Evolutionary conservation across 2,797 vertebrate species (phyloP), one percentile per base, ranked within the genome.

Genomic region (Onychomys leucogaster): DNA sequence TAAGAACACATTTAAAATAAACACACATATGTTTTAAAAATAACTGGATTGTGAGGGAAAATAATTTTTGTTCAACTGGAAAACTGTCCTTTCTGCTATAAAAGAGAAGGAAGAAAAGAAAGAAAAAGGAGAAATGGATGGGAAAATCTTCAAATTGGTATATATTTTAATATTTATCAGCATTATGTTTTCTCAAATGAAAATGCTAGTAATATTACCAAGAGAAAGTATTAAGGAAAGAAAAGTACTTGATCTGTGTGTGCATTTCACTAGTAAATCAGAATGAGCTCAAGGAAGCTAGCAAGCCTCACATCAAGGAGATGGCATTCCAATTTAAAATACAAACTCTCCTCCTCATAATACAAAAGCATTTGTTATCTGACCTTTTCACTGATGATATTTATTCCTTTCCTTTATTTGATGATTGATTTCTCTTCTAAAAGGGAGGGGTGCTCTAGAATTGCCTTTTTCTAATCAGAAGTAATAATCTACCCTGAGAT

Each of bases 341-440:
- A 46, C 19, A 32, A 81, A 43, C 4, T 8, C 27, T 92, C 6
- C n/a, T 2, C 46, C 2, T 95, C 32, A 37, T 78, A 84, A 57
- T 12, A 29, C 5, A 82, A 23, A 95, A 86, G 59, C 19, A 52
- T 85, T 94, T 84, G 9, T 63, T 77, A 91, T 61, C 19, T 94
- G 27, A 7, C n/a, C 69, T 94, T 49, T 46, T 67, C 19, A 65
- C n/a, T 59, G 2, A 34, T 73, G 61, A 6, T 19, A 46, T 80
- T 92, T 89, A 90, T 95, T 34, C 55, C 59, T 89, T 76, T 59
- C 11, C n/a, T 17, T 80, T 88, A 37, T 89, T 34, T 61, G 11
- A 23, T 63, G 3, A 77, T 57, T 80, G 88, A 17, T 80, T 96
- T 94, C 16, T 21, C 17, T 89, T 95, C 80, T 89, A 59, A 83